Evolutionary conservation across 2,888 invertebrate species (phyloP).

Genomic region (Nymphalis c-album): DNA sequence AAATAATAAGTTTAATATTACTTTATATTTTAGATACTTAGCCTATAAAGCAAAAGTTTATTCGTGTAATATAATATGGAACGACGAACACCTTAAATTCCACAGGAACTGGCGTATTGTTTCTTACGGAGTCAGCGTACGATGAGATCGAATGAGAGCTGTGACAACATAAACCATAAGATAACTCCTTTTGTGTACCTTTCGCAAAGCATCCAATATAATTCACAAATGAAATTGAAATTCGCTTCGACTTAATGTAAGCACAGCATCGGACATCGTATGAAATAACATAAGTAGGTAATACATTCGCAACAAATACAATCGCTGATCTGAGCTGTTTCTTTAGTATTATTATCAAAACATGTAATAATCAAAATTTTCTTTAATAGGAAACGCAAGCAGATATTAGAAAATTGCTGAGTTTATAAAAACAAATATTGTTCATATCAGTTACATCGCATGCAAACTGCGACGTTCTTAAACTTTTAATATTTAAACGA

Average conservation of each 20-base stretch:
- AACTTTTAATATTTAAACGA: too few species aligned
- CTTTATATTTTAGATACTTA: conserved; percentile 8
- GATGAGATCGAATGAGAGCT: conserved; percentile 48
- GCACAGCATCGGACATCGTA: neutral
- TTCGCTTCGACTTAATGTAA: neutral
- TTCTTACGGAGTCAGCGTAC: conserved; percentile 52
- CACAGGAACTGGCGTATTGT: conserved; percentile 58
- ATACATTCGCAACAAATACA: too few species aligned
- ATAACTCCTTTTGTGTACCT: conserved; percentile 20
- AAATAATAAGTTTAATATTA: too few species aligned
- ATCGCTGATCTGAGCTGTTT: too few species aligned
- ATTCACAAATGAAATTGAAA: neutral
- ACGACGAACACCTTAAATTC: conserved; percentile 64
- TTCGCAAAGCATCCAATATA: conserved; percentile 20
- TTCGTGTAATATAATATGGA: conserved; percentile 44
- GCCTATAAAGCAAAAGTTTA: conserved; percentile 10
- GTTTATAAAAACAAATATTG: too few species aligned
- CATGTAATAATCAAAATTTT: too few species aligned
- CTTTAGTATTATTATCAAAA: too few species aligned
- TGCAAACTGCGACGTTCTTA: too few species aligned
- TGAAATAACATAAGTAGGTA: neutral
- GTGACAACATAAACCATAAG: conserved; percentile 57
- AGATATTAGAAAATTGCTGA: too few species aligned
- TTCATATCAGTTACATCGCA: too few species aligned
- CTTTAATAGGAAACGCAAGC: too few species aligned